Evolutionary conservation across 2,888 invertebrate species (phyloP).

Genomic region (Drosophila mettleri): DNA sequence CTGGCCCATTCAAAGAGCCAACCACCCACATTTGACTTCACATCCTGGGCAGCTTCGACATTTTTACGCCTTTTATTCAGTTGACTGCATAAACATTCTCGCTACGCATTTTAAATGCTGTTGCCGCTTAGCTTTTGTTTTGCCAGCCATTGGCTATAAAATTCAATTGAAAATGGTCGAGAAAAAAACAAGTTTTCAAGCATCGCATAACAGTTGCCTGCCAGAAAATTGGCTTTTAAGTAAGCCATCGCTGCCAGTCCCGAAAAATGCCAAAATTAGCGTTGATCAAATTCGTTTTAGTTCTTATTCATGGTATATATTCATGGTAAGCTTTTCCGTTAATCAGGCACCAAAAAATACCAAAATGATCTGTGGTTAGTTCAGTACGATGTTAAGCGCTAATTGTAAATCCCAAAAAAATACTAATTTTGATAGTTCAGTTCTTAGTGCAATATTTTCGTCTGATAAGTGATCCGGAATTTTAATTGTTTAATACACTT

Average conservation of each 20-base stretch:
- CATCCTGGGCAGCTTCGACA: conserved; percentile 42
- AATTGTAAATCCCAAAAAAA: neutral
- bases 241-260: neutral
- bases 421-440: neutral
- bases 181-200: neutral
- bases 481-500: neutral
- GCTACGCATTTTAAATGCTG: conserved; percentile 65
- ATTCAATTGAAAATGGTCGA: conserved; percentile 51
- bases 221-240: conserved; percentile 4
- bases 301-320: neutral
- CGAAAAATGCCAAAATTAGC: neutral
- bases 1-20: neutral
- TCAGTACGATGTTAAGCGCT: neutral
- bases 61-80: conserved; percentile 74
- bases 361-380: neutral
- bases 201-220: conserved; percentile 8
- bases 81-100: conserved; percentile 69
- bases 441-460: neutral
- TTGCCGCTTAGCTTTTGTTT: conserved; percentile 40
- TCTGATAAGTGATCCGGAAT: neutral
- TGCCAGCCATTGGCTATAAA: conserved; percentile 45
- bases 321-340: neutral
- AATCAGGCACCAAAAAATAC: neutral
- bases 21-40: conserved; percentile 18
- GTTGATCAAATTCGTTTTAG: neutral